Evolutionary conservation across 2,113 vertebrate genomes (phyloP), one percentile per base, ranked within the genome.

Genomic region (Leptodactylus fuscus): DNA sequence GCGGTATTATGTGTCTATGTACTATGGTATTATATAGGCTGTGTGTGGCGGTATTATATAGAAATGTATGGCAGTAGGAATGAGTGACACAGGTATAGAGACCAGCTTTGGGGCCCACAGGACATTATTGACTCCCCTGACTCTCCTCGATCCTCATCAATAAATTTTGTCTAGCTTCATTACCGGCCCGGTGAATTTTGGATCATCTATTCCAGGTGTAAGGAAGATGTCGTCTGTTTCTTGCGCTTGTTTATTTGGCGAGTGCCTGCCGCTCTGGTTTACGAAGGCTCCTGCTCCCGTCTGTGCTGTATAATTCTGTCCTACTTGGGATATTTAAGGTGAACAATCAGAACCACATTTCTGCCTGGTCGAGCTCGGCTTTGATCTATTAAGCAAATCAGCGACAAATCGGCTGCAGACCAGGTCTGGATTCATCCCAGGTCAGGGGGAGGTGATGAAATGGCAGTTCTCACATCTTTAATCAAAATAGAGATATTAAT

Each of bases 381-480:
- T 86, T 86, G 84, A 86, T 86, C 76, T 86, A 86, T 86, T 81
- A 80, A 81, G 84, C 84, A 86, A 86, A 86, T 86, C 84, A 85
- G 62, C 62, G 65, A 86, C 84, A 86, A 86, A 86, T 86, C 76
- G 84, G 77, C 76, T 73, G 77, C 84, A 86, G 84, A 86, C 84
- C 77, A 60, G 84, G 36, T 81, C 84, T 81, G 84, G 84, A 80
- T 80, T 86, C 49, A 86, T 55, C 70, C 76, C 84, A 86, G 84
- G 84, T 81, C 77, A 86, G 84, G 84, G 84, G 77, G 84, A 86
- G 84, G 84, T 60, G 77, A 73, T 79, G 84, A 86, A 86, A 86
- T 86, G 84, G 77, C 78, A 60, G 48, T 81, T 86, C 84, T 86
- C 84, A 81, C 84, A 86, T 86, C 84, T 86, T 86, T 86, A 86